Base-by-base conservation (phyloP, 1,140 invertebrate genomes). In the Pseudomyrmex sp. region DNA sequence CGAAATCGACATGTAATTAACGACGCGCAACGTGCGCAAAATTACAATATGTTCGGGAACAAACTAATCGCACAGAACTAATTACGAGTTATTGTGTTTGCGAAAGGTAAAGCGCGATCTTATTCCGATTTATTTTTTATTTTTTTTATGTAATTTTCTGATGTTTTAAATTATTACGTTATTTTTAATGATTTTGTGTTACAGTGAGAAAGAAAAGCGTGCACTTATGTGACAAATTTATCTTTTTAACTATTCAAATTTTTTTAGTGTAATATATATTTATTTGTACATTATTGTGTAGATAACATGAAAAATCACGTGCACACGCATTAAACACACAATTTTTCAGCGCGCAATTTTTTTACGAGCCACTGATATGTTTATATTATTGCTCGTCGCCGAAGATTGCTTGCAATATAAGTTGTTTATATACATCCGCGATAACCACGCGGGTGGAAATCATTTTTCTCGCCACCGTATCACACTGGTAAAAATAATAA, bases 341-440 rank as follows among this genome's bases (percentile, higher is more conserved):
- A 68, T 70, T 80, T 35, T 35, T 59, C n/a, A 59, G 8, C 20
- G 20, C 50, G n/a, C 20, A 1, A 80, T 70, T 59, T 44, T 80
- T 80, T 26, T 44, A 20, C 44, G 54, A 59, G 68, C 5, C 65
- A 80, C 59, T 54, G 54, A 59, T n/a, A 20, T 59, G 20, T 70
- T 80, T 15, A 20, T 12, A 54, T 80, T 80, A 61, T 80, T 72
- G 15, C 76, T 20, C 65, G 46, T 80, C 54, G 54, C 7, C 35
- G 54, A 80, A 70, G 66, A 80, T 70, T 18, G 54, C 4, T 80
- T 23, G 66, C 44, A 70, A 80, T 70, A 80, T 80, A 80, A 80
- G 76, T 80, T 70, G 52, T n/a, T 72, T 56, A 18, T 80, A 59
- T 80, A 35, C 5, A 80, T 61, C 2, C 20, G 20, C 50, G 65